Base-by-base conservation (phyloP, 2,797 vertebrate species). In the Smutsia temminckii region DNA sequence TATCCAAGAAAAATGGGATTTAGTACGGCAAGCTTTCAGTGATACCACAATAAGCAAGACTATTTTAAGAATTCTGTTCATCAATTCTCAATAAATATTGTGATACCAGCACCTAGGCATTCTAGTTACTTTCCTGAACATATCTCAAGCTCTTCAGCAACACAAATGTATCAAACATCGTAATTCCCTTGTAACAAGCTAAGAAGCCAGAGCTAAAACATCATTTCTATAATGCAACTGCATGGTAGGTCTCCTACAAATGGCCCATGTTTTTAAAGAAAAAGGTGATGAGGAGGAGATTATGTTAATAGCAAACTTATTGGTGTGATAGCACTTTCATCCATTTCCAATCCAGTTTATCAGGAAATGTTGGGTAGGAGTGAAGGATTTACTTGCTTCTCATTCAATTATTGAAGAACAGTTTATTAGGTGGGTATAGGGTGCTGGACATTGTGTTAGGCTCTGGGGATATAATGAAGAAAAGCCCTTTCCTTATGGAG, bases 21-120 rank as follows among this genome's bases (percentile, higher is more conserved):
- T 93, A 89, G 88, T 37, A 74, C 4, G 93, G 93, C 88, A 49
- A 21, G 57, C 89, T 90, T 97, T 95, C 94, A 85, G 32, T 53
- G 79, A 94, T 81, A 85, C 80, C 57, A 90, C 91, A 95, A 89
- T 94, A 84, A 94, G 46, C 10, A 78, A 91, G 77, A 93, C 91
- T 95, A 95, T 97, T 97, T 97, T 95, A 96, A 97, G 94, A 96
- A 95, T 95, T 95, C 72, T 90, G 95, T 94, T 97, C 93, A 95
- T 97, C 89, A 94, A 10, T 95, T 93, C 93, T 89, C 81, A 96
- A 97, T 96, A 98, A 97, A 96, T 88, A 95, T 85, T 96, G 95
- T 93, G 90, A 96, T 96, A 91, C 91, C 69, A 71, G 71, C 85
- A 95, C 63, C 97, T 85, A 87, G 72, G 40, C 77, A 46, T 92